Evolutionary conservation across 2,113 vertebrate genomes (phyloP).

Genomic region (Petromus typicus): DNA sequence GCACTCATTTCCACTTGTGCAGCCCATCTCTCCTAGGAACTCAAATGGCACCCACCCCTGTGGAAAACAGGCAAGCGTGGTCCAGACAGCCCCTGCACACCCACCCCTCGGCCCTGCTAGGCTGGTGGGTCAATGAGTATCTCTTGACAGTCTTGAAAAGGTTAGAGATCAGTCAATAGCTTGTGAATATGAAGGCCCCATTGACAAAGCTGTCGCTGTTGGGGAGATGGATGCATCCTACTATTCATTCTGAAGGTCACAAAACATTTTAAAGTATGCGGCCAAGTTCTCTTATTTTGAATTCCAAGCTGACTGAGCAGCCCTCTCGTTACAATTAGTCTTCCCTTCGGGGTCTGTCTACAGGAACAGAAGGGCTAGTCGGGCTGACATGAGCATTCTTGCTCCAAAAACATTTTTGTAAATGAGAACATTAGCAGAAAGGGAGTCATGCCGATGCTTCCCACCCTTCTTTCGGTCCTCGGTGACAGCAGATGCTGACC

Average conservation of each 20-base stretch:
- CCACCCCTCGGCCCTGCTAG: neutral
- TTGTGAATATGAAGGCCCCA: conserved; percentile 73
- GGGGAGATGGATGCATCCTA: conserved; percentile 70
- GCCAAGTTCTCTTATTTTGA: conserved; percentile 21
- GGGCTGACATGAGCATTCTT: neutral
- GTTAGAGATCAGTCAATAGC: conserved; percentile 77
- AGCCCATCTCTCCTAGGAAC: conserved; percentile 14
- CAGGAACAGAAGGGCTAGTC: conserved; percentile 14
- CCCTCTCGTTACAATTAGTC: conserved; percentile 31
- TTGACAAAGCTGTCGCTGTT: conserved; percentile 72
- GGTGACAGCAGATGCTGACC: neutral
- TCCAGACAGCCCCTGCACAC: neutral
- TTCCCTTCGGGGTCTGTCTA: conserved; percentile 22
- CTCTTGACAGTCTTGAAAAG: conserved; percentile 73
- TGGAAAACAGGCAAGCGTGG: neutral
- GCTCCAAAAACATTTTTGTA: conserved; percentile 8
- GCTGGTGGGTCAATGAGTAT: conserved; percentile 44
- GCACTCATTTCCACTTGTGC: conserved; percentile 6
- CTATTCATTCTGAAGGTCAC: conserved; percentile 77
- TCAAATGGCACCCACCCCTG: neutral
- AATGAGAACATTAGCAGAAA: neutral
- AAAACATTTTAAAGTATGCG: conserved; percentile 53
- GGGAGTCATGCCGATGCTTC: neutral
- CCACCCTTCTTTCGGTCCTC: neutral
- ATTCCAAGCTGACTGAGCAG: conserved; percentile 47